Conservation (phyloP, 2,888 invertebrate species). For the Serrognathus titanus region DNA sequence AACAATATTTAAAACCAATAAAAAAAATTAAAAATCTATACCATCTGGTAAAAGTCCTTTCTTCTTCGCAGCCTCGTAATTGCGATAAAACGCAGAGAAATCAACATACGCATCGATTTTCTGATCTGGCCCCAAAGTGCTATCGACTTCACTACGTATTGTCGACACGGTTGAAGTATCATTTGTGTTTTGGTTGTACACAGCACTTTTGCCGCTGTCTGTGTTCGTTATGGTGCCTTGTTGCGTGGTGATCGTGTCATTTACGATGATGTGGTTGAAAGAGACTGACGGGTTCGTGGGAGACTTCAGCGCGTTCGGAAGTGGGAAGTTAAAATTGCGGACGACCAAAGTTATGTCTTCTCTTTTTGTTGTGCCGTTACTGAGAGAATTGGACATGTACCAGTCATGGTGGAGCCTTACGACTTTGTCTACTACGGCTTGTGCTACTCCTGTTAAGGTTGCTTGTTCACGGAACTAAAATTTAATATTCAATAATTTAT, state of each 20-base stretch:
- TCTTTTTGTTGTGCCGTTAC: constrained; percentile 53
- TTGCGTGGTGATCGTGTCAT: constrained; percentile 13
- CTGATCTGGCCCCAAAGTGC: constrained; percentile 53
- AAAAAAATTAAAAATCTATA: constrained; percentile 50
- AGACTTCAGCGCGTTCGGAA: constrained; percentile 61
- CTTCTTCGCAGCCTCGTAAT: constrained; percentile 63
- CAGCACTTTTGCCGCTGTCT: not conserved
- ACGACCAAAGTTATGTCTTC: constrained; percentile 85
- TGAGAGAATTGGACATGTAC: constrained; percentile 57
- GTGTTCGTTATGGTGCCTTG: constrained; percentile 25
- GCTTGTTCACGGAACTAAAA: constrained; percentile 70
- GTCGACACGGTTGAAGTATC: constrained; percentile 41
- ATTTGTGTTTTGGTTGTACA: constrained; percentile 23
- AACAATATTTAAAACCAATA: not conserved
- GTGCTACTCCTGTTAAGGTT: constrained; percentile 77
- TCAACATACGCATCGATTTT: constrained; percentile 79
- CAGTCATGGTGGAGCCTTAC: constrained; percentile 79
- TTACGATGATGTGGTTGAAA: constrained; percentile 59
- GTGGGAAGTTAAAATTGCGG: constrained; percentile 78
- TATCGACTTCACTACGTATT: constrained; percentile 48
- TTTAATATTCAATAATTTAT: not conserved
- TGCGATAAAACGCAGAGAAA: constrained; percentile 75
- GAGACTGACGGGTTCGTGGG: constrained; percentile 55
- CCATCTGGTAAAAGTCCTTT: constrained; percentile 66
- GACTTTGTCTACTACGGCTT: constrained; percentile 80